Conservation (phyloP, 2,797 vertebrate genomes). For the Ataeniobius toweri region DNA sequence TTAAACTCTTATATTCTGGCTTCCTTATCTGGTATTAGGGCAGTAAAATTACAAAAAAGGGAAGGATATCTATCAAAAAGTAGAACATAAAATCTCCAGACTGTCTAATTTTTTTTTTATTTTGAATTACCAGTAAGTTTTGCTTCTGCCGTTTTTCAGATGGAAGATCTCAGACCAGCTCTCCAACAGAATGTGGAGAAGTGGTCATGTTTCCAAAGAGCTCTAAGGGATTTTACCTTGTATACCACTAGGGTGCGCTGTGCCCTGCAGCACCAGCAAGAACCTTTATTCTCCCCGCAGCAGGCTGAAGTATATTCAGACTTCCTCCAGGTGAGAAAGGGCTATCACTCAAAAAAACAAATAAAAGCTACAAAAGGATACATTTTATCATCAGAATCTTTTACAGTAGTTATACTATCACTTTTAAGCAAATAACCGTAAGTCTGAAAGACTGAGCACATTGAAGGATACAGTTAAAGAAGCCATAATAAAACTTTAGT, state of each 20-base stretch:
- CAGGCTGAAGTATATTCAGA: slow-evolving; percentile 76
- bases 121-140: slow-evolving; percentile 1
- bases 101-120: background rate
- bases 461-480: slow-evolving; percentile 19
- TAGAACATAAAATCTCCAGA: background rate
- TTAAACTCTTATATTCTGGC: background rate
- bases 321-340: slow-evolving; percentile 84
- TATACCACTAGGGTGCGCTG: slow-evolving; percentile 75
- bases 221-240: slow-evolving; percentile 70
- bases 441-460: background rate
- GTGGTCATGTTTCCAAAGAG: slow-evolving; percentile 80
- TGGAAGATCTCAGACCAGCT: slow-evolving; percentile 69
- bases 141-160: slow-evolving; percentile 48
- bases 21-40: background rate
- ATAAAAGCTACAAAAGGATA: slow-evolving; percentile 1
- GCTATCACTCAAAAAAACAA: too few species aligned
- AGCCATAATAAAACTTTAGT: slow-evolving; percentile 5
- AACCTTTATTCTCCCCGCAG: slow-evolving; percentile 72
- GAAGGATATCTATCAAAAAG: background rate
- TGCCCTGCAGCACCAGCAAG: slow-evolving; percentile 71
- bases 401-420: background rate
- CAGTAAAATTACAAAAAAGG: background rate
- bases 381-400: background rate
- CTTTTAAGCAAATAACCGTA: background rate
- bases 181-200: slow-evolving; percentile 67